These are phyloP conservation scores for Reticulitermes lucifugus DNA, from an alignment of 2,888 invertebrate genomes.

Conservation along the genomic window DNA sequence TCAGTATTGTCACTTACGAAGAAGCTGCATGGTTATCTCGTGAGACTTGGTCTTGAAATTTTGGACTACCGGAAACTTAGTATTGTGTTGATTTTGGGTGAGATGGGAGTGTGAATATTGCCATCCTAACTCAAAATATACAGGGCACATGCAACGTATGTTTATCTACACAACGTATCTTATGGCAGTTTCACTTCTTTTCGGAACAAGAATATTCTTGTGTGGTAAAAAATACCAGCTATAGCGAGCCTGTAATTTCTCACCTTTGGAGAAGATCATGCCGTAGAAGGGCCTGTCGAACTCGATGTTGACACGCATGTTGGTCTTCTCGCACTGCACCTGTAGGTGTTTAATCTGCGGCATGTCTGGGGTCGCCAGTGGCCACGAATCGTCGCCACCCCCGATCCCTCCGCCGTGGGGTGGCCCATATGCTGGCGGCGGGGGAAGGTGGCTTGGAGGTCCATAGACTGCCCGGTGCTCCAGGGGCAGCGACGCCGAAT, in stretches of 20 bases:
- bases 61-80: no score
- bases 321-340: conserved; percentile 95
- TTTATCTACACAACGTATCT: neutral
- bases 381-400: conserved; percentile 85
- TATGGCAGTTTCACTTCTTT: no score
- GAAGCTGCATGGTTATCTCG: no score
- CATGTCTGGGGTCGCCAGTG: conserved; percentile 87
- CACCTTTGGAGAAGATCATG: conserved; percentile 93
- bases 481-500: conserved; percentile 74
- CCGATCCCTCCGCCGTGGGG: conserved; percentile 60
- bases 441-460: conserved; percentile 57
- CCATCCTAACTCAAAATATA: no score
- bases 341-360: conserved; percentile 94
- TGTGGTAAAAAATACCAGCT: neutral
- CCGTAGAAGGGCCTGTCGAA: conserved; percentile 96
- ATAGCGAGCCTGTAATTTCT: neutral
- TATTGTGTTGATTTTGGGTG: neutral
- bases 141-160: no score
- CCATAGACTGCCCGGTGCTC: conserved; percentile 73
- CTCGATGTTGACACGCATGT: conserved; percentile 95
- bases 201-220: neutral
- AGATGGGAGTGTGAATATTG: neutral
- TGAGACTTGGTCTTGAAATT: no score
- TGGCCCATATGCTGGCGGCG: conserved; percentile 57
- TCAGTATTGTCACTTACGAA: no score